Percentiles rank a stretch among this genome's conserved stretches.
phyloP scores from a whole-genome alignment of 2,113 vertebrate genomes.

The Bucco capensis region DNA sequence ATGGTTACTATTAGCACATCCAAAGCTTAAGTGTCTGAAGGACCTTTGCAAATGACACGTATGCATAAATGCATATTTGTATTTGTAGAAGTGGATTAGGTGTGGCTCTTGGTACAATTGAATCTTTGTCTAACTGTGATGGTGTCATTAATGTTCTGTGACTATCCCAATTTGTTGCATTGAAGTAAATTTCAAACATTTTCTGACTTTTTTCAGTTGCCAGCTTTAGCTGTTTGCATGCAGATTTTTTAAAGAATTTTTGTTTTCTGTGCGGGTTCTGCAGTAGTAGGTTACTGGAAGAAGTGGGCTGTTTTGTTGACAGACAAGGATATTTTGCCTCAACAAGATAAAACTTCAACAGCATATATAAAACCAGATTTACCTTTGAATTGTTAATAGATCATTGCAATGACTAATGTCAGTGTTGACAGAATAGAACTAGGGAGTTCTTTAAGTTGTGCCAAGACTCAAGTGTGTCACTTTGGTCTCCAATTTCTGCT shows the following conservation, averaged over 20 bases:
- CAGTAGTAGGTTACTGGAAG: not conserved
- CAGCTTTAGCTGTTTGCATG: not conserved
- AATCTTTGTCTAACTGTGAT: not conserved
- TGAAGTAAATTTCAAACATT: not conserved
- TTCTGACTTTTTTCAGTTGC: not conserved
- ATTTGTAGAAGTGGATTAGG: not conserved
- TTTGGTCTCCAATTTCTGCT: not conserved
- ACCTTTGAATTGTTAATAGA: not conserved
- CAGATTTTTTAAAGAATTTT: not conserved
- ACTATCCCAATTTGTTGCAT: not conserved
- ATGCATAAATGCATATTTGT: not conserved
- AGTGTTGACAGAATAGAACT: not conserved
- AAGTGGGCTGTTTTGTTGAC: not conserved
- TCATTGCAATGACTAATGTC: not conserved
- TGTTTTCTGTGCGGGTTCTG: not conserved
- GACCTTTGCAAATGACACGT: not conserved
- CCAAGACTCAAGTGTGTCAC: not conserved
- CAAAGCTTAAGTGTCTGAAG: not conserved
- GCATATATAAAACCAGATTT: too few species aligned
- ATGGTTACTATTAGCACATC: not conserved
- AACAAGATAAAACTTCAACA: not conserved
- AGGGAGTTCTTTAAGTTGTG: not conserved
- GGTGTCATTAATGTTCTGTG: not conserved
- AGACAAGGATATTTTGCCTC: not conserved
- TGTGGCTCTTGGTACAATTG: not conserved